Conservation (phyloP, 2,113 vertebrate genomes). For the Epinephelus cyanopodus region DNA sequence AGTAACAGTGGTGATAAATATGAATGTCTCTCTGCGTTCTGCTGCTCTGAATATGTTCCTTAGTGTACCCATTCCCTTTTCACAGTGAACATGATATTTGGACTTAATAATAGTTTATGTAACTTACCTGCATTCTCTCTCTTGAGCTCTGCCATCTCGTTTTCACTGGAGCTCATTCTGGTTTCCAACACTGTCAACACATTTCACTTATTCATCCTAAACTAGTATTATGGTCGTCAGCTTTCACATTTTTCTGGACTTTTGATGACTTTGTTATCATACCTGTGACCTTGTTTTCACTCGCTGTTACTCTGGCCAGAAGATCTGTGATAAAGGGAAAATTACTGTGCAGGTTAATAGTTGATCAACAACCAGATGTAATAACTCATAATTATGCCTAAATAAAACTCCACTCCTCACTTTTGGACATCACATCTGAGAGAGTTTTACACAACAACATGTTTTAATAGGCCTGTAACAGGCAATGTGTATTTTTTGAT, state of each 20-base stretch:
- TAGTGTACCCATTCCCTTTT: too few relatives aligned
- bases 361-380: too few relatives aligned
- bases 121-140: neutral
- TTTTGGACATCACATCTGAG: too few relatives aligned
- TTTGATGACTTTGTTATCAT: neutral
- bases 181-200: slow-evolving; percentile 7
- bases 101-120: neutral
- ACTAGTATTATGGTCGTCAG: neutral
- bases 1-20: too few relatives aligned
- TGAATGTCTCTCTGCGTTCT: neutral
- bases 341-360: too few relatives aligned
- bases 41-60: neutral
- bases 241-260: neutral
- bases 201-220: too few relatives aligned
- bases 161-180: slow-evolving; percentile 22
- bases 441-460: too few relatives aligned
- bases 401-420: too few relatives aligned
- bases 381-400: too few relatives aligned
- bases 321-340: slow-evolving; percentile 8
- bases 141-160: neutral
- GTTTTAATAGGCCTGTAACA: too few relatives aligned
- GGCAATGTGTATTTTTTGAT: too few relatives aligned
- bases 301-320: neutral
- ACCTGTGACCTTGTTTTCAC: slow-evolving; percentile 3
- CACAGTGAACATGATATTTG: neutral